These are phyloP conservation scores for Fringilla coelebs DNA, from an alignment of 2,797 vertebrate genomes.

Conservation along the genomic window DNA sequence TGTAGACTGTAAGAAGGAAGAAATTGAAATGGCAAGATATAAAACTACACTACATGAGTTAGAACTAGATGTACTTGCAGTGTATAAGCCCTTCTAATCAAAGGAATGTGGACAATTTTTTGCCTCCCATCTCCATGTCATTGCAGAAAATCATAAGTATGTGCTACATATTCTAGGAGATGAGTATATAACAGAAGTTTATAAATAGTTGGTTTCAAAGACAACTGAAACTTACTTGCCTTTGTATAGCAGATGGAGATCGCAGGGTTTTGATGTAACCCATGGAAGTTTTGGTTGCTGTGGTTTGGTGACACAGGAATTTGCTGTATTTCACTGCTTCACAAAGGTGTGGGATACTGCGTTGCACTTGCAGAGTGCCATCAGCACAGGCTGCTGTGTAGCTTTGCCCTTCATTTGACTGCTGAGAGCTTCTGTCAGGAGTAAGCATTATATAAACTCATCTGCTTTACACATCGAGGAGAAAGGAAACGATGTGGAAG, in stretches of 20 bases:
- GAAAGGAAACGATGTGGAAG: conserved; percentile 28
- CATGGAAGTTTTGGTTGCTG: background rate
- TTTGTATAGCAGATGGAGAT: background rate
- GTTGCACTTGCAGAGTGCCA: accelerated
- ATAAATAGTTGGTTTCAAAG: background rate
- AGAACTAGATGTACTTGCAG: background rate
- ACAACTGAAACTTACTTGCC: background rate
- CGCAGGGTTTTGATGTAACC: background rate
- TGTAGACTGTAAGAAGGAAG: background rate
- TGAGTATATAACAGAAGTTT: background rate
- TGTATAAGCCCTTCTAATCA: background rate
- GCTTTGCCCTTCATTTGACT: background rate
- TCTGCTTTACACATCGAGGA: background rate
- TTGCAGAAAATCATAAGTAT: background rate
- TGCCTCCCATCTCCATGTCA: background rate
- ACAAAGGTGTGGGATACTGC: background rate
- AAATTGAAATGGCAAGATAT: background rate
- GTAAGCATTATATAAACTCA: background rate
- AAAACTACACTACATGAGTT: background rate
- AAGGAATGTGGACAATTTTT: background rate
- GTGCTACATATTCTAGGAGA: background rate
- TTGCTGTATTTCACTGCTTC: background rate
- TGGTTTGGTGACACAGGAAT: background rate
- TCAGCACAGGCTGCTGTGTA: background rate
- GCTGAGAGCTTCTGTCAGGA: background rate